Conservation (phyloP, 2,888 invertebrate species). For the Smittia aterrima region DNA sequence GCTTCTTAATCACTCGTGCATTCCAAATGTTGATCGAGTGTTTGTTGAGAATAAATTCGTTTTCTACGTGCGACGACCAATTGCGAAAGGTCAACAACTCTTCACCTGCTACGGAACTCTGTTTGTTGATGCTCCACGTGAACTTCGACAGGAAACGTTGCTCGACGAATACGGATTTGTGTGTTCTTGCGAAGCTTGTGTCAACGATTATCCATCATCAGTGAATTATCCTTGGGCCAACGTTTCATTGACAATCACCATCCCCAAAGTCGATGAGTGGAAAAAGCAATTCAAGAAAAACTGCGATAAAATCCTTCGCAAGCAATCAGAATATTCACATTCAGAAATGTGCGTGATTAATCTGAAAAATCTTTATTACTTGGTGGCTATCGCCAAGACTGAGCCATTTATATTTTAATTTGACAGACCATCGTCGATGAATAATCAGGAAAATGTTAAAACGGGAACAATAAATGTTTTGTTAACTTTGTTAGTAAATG, state of each 20-base stretch:
- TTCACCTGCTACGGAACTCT: conserved; percentile 66
- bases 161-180: background rate
- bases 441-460: too few species aligned
- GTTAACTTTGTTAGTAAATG: too few species aligned
- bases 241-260: background rate
- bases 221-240: background rate
- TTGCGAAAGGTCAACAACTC: conserved; percentile 69
- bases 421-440: too few species aligned
- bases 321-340: background rate
- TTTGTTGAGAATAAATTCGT: conserved; percentile 59
- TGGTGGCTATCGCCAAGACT: background rate
- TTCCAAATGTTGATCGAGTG: conserved; percentile 73
- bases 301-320: background rate
- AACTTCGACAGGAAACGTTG: background rate
- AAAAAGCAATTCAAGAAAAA: background rate
- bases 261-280: background rate
- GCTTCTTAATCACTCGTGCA: conserved; percentile 84
- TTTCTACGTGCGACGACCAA: conserved; percentile 62
- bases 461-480: too few species aligned
- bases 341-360: background rate
- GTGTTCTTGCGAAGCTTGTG: background rate
- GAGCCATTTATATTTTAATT: background rate
- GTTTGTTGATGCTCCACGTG: background rate
- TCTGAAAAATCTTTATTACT: background rate
- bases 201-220: background rate